A percentile compares a stretch with the other conserved stretches of the same genome.
Evolutionary conservation across 2,113 vertebrate species (phyloP).

Genomic region (Thamnophis sirtalis): DNA sequence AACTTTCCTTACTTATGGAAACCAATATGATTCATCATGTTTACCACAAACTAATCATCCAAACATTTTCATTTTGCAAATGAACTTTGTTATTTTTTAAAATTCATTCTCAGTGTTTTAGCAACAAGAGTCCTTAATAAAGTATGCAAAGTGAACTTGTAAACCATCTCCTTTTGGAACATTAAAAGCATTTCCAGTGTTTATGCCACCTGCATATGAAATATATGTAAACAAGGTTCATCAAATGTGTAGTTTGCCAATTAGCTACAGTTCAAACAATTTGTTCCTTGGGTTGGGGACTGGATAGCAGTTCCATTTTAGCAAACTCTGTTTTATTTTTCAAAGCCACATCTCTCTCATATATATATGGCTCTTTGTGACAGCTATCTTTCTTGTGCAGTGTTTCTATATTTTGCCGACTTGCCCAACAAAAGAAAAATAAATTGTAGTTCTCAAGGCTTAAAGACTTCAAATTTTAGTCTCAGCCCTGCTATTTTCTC

Average conservation of each 20-base stretch:
- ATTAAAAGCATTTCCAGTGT: conserved; percentile 18
- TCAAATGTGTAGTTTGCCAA: conserved; percentile 1
- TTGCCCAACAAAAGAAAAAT: neutral
- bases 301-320: neutral
- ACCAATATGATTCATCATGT: conserved; percentile 50
- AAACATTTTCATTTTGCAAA: conserved; percentile 57
- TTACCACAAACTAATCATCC: conserved; percentile 60
- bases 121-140: conserved; percentile 44
- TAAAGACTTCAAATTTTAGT: conserved; percentile 12
- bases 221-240: conserved; percentile 11
- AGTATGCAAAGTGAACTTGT: conserved; percentile 35
- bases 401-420: neutral
- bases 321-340: neutral
- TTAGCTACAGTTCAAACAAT: conserved; percentile 7
- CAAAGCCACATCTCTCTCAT: neutral
- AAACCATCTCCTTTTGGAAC: conserved; percentile 33
- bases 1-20: conserved; percentile 63
- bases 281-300: neutral
- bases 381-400: neutral
- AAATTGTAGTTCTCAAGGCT: neutral
- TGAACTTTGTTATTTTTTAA: conserved; percentile 25
- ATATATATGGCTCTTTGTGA: neutral
- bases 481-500: conserved; percentile 23
- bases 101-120: conserved; percentile 15
- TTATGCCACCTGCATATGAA: conserved; percentile 6